Base-by-base conservation (phyloP, 37 sponge, comb jelly and placozoan species). In the Petrosia ficiformis region DNA sequence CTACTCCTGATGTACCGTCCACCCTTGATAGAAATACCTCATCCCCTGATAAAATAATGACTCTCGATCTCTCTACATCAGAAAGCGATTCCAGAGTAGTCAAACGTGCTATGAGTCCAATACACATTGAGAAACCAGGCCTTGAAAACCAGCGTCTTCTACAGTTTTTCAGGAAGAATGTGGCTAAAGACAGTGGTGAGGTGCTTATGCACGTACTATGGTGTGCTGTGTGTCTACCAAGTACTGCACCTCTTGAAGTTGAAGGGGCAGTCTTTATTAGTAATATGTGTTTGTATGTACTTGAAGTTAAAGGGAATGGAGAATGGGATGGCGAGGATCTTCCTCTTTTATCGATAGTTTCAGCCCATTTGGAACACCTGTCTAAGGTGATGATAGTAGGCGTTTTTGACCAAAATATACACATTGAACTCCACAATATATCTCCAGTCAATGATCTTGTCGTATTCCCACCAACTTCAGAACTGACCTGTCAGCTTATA, bases 191-290 rank as follows among this genome's bases (percentile, higher is more conserved):
- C 14, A 43, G 11, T 2, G 44, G 61, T 22, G 87, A 87, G 59
- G 35, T 77, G 33, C 42, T 87, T 28, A 48, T 87, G 81, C 67
- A 57, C 48, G 67, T 87, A 0, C 22, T 59, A 44, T 87, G 87
- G 87, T 79, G 81, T 33, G 57, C 57, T 2, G 40, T 69, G 19
- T 42, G 28, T 22, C 72, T 80, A 3, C 57, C 81, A 8, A 67
- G 77, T 40, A 31, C 67, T 29, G 43, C 77, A 26, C 42, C 39
- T 25, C 64, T 67, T 44, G 76, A 75, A 30, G 29, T 80, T 4
- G 81, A 87, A 39, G 58, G 31, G 14, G 76, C 71, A 4, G 57
- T 76, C 30, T 19, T 87, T 29, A 43, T 81, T 26, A 76, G 66
- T 30, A 67, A 80, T 75, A 75, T 28, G 25, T 73, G 72, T 2